These are phyloP conservation scores for Zaprionus taronus DNA, from an alignment of 1,140 invertebrate species.

Conservation along the genomic window DNA sequence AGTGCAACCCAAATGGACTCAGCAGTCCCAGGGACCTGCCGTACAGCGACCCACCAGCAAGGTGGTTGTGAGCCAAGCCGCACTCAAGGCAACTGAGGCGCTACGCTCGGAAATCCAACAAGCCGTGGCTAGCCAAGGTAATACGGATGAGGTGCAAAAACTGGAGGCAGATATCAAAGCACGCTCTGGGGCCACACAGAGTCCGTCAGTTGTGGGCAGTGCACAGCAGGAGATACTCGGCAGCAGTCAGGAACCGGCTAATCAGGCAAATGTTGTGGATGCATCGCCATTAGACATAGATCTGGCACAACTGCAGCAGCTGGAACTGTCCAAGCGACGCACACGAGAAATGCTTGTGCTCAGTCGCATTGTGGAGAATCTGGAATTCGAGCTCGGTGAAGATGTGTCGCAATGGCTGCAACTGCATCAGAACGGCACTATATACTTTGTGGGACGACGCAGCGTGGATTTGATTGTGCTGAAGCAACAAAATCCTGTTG, in stretches of 20 bases:
- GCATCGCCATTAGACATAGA: slow-evolving; percentile 49
- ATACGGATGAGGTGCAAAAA: slow-evolving; percentile 34
- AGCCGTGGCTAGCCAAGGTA: slow-evolving; percentile 51
- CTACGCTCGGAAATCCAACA: slow-evolving; percentile 64
- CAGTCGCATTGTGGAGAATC: slow-evolving; percentile 64
- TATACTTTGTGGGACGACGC: slow-evolving; percentile 61
- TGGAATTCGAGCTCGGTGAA: slow-evolving; percentile 45
- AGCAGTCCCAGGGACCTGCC: not conserved
- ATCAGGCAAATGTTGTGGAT: slow-evolving; percentile 66
- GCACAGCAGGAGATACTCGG: slow-evolving; percentile 31
- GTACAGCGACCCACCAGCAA: slow-evolving; percentile 16
- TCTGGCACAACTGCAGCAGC: slow-evolving; percentile 58
- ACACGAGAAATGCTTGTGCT: slow-evolving; percentile 71
- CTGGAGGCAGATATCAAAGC: slow-evolving; percentile 47
- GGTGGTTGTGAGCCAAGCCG: slow-evolving; percentile 51
- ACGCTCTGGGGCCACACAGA: not conserved
- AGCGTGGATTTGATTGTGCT: slow-evolving; percentile 44
- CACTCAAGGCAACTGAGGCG: slow-evolving; percentile 35
- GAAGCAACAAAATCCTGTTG: slow-evolving; percentile 19
- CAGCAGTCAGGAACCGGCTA: not conserved
- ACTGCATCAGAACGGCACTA: slow-evolving; percentile 57
- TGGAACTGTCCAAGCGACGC: slow-evolving; percentile 68
- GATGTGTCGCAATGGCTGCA: slow-evolving; percentile 65
- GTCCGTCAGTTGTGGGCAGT: slow-evolving; percentile 2
- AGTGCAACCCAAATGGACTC: slow-evolving; percentile 70